Evolutionary conservation across 2,888 invertebrate species (phyloP).

Genomic region (Oligia fasciuncula): DNA sequence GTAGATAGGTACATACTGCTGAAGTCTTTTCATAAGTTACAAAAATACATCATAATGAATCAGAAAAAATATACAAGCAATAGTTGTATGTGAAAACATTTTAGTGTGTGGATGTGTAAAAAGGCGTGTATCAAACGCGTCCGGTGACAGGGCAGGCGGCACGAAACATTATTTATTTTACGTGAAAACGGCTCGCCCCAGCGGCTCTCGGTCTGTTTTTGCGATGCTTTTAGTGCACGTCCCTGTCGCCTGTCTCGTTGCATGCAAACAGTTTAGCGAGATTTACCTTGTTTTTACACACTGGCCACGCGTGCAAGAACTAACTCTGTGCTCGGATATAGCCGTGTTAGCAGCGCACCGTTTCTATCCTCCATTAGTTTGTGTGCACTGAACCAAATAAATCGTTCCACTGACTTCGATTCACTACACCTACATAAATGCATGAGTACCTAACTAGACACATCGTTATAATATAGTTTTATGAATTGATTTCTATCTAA

Average conservation of each 20-base stretch:
- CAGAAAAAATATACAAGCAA: neutral
- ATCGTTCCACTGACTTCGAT: slow-evolving; percentile 3
- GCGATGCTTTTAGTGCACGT: slow-evolving; percentile 79
- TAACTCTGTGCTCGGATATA: slow-evolving; percentile 29
- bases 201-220: slow-evolving; percentile 71
- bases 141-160: slow-evolving; percentile 77
- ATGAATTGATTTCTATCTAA: neutral
- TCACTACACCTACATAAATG: neutral
- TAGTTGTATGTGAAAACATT: slow-evolving; percentile 67
- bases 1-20: no score
- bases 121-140: slow-evolving; percentile 72
- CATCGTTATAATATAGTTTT: neutral
- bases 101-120: slow-evolving; percentile 71
- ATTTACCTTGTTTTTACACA: slow-evolving; percentile 73
- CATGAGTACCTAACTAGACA: neutral
- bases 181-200: slow-evolving; percentile 73
- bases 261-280: slow-evolving; percentile 86
- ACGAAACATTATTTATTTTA: slow-evolving; percentile 88
- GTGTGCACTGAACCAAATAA: slow-evolving; percentile 20
- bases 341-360: slow-evolving; percentile 8
- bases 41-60: neutral
- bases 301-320: slow-evolving; percentile 57
- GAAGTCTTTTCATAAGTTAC: neutral
- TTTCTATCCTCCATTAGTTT: slow-evolving; percentile 19
- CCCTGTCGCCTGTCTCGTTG: slow-evolving; percentile 72